phyloP scores from a whole-genome alignment of 2,888 invertebrate genomes.

The Scaptomyza cyrtandrae region DNA sequence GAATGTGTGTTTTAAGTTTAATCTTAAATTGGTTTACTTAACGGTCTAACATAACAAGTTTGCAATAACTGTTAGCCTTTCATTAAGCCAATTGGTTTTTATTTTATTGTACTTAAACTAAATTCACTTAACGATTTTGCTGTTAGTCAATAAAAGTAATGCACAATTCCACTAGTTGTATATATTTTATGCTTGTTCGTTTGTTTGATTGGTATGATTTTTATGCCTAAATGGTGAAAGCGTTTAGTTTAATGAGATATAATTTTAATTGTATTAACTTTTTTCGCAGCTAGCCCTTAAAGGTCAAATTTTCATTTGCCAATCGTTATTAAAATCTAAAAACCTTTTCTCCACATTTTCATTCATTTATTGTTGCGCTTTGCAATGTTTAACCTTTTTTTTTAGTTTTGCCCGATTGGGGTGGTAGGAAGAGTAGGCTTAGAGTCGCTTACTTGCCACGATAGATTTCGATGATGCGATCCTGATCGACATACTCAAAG shows the following conservation, averaged over 20 bases:
- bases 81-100: conserved; percentile 25
- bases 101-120: conserved; percentile 66
- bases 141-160: conserved; percentile 56
- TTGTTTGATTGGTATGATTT: conserved; percentile 36
- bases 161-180: conserved; percentile 76
- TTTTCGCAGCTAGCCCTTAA: conserved; percentile 29
- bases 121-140: conserved; percentile 39
- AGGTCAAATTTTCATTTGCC: conserved; percentile 31
- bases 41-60: conserved; percentile 67
- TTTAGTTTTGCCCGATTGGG: conserved; percentile 18
- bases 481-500: conserved; percentile 98
- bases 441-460: conserved; percentile 90
- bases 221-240: conserved; percentile 59
- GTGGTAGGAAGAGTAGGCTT: not conserved
- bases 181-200: conserved; percentile 26
- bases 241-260: conserved; percentile 46
- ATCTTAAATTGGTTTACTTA: conserved; percentile 62
- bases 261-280: conserved; percentile 38
- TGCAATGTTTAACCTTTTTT: conserved; percentile 83
- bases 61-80: conserved; percentile 56
- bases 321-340: conserved; percentile 70
- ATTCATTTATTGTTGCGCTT: conserved; percentile 78
- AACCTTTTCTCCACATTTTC: conserved; percentile 49
- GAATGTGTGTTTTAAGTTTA: conserved; percentile 24
- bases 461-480: conserved; percentile 97